Evolutionary conservation across 2,797 vertebrate genomes (phyloP), one percentile per base, ranked within the genome.

Genomic region (Hippoglossus hippoglossus): DNA sequence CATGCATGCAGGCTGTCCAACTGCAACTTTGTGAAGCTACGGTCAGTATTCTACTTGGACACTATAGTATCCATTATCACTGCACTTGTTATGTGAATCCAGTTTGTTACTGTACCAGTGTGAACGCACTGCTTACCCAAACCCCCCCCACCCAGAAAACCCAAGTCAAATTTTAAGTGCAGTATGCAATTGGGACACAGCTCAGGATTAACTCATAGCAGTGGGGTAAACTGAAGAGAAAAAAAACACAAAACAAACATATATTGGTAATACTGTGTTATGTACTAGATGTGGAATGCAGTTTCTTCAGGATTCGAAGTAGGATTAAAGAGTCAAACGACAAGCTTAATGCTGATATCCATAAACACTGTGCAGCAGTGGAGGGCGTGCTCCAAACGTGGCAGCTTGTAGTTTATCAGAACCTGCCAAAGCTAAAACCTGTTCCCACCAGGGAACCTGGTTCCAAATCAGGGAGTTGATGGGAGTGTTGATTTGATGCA

Each of bases 201-300:
- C 61, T 82, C 46, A 70, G 67, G 58, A 87, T 91, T 74, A 93
- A 94, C 88, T 91, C 91, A 92, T 85, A 94, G 92, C 92, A 89
- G 88, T 75, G 82, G 55, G 63, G 63, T 22, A 52, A 72, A 36
- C 60, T 80, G 90, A 89, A 79, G 44, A 49, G 57, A 78, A 79
- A 28, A 28, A 78, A 81, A 74, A 83, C 21, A 74, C 36, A 75
- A 61, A 61, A 36, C 47, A 34, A 79, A 84, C 58, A 76, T 24
- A 70, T 50, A 51, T 63, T 67, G 41, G 58, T 59, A 66, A 57
- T 62, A 73, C 31, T 72, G 72, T 59, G 21, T 61, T 34, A 57
- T 67, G 49, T 68, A 31, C 47, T 54, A 24, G 50, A 67, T 50
- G 34, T 82, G 65, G 55, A 71, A 82, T 80, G 70, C 6, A 21